Evolutionary conservation across 2,888 invertebrate genomes (phyloP).

Genomic region (Drosophila ustulata): DNA sequence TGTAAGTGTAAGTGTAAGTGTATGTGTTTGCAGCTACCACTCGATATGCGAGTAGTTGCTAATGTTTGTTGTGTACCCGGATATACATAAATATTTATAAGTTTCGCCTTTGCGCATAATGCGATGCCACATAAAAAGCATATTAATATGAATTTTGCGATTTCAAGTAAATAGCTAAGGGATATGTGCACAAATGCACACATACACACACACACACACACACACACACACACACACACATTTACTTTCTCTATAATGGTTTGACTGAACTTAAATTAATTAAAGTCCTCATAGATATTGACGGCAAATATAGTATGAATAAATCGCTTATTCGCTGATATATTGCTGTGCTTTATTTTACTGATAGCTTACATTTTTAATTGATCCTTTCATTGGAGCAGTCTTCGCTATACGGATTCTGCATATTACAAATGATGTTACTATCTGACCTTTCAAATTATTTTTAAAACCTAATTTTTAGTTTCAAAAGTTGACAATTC

Average conservation of each 20-base stretch:
- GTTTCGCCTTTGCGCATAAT: constrained; percentile 67
- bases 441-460: too few species aligned
- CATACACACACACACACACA: constrained; percentile 1
- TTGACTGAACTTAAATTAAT: constrained; percentile 9
- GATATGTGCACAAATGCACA: constrained; percentile 20
- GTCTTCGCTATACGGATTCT: too few species aligned
- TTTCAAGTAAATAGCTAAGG: constrained; percentile 60
- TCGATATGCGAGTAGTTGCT: constrained; percentile 43
- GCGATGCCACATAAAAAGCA: constrained; percentile 45
- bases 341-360: too few species aligned
- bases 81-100: constrained; percentile 76
- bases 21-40: constrained; percentile 34
- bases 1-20: neutral
- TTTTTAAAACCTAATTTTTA: too few species aligned
- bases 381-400: too few species aligned
- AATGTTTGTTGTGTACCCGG: constrained; percentile 42
- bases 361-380: too few species aligned
- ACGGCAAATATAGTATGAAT: too few species aligned
- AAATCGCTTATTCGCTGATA: too few species aligned
- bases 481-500: too few species aligned
- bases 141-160: constrained; percentile 62
- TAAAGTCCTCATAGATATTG: too few species aligned
- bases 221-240: neutral
- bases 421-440: too few species aligned
- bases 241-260: neutral